A percentile compares a stretch with the other conserved stretches of the same genome.
Conservation (phyloP, 2,113 vertebrate genomes). For the Urocolius indicus region DNA sequence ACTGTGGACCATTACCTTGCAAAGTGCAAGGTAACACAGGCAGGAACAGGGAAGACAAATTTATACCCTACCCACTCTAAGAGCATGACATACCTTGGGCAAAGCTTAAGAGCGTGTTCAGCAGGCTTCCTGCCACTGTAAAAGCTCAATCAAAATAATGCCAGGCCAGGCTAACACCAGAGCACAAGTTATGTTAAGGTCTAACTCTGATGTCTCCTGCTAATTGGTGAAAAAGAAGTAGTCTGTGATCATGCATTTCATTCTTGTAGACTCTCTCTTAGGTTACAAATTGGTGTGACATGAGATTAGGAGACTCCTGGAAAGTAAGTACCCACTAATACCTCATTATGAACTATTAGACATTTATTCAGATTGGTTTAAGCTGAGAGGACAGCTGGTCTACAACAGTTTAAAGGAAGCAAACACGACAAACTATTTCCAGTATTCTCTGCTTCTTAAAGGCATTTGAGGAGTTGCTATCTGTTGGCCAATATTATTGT, state of each 20-base stretch:
- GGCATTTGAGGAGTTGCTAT: not conserved
- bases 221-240: not conserved
- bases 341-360: slow-evolving; percentile 58
- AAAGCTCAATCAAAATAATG: not conserved
- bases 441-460: slow-evolving; percentile 9
- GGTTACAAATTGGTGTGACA: slow-evolving; percentile 28
- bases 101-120: not conserved
- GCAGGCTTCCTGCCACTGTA: not conserved
- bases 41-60: not conserved
- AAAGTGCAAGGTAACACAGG: not conserved
- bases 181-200: not conserved
- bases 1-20: no score
- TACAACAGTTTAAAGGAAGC: not conserved
- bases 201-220: not conserved
- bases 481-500: not conserved
- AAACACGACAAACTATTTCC: not conserved
- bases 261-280: not conserved
- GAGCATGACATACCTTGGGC: not conserved
- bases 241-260: not conserved
- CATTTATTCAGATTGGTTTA: slow-evolving; percentile 27
- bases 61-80: not conserved
- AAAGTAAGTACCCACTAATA: slow-evolving; percentile 21
- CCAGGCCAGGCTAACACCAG: not conserved
- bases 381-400: slow-evolving; percentile 21
- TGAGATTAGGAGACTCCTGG: slow-evolving; percentile 26